Base-by-base conservation (phyloP, 1,140 invertebrate genomes). In the Pinna nobilis region DNA sequence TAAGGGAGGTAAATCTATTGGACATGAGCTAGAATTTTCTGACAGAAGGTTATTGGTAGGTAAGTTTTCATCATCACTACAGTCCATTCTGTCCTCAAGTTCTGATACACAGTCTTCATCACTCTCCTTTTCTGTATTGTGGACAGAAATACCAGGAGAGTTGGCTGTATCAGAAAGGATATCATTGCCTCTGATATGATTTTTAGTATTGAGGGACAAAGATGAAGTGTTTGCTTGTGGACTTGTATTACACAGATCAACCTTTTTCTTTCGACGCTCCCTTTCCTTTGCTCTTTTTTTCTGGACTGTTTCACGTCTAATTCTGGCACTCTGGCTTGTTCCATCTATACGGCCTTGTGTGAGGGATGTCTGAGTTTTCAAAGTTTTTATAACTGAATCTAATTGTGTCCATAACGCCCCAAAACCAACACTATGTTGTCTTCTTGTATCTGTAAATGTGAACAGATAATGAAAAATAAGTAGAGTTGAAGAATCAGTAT, bases 371-470 rank as follows among this genome's bases (percentile, higher is more conserved):
- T 64, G 49, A 30, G 39, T 44, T 28, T 67, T 67, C 30, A 67
- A 11, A 37, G 51, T 72, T 63, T 28, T 65, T 41, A 32, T 25
- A 15, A 63, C 57, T 25, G 53, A 50, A 41, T 57, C 30, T 30
- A 55, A 51, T 18, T 66, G 55, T 4, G 55, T 35, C 55, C 55
- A 59, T 20, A 59, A 5, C 9, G 30, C 30, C 23, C 30, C 32
- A n/a, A 15, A 20, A 13, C 59, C 33, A 25, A 35, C 41, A 35
- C 7, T 64, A 39, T 44, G 70, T 66, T 18, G 59, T 51, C 51
- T 72, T 51, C 57, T 63, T 72, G 39, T 66, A 61, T 47, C 50
- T 49, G 15, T 41, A 51, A 28, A 63, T 18, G 41, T 15, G 53
- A 11, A 41, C 59, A 39, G 59, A 44, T 11, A 20, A 28, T 32